Conservation (phyloP, 2,113 vertebrate genomes). For the Lota lota region DNA sequence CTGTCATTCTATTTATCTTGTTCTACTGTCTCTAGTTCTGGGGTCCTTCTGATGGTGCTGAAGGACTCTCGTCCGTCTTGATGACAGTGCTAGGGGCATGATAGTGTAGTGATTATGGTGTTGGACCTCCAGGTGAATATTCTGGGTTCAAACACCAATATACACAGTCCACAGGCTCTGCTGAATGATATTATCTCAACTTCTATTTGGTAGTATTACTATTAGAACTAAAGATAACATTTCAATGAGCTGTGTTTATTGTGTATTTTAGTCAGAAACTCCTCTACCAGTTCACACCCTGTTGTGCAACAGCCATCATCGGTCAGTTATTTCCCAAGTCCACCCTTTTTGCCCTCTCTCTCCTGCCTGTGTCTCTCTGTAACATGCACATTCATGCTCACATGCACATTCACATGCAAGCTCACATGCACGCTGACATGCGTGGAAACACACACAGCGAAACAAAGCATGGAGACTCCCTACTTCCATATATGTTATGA, state of each 20-base stretch:
- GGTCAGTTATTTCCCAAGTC: not conserved
- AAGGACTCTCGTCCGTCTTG: too few species aligned
- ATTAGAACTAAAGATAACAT: not conserved
- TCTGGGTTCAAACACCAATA: too few species aligned
- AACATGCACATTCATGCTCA: not conserved
- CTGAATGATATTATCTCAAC: too few species aligned
- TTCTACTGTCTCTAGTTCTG: not conserved
- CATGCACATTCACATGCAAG: conserved; percentile 3
- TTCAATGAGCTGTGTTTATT: not conserved
- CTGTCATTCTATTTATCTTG: not conserved
- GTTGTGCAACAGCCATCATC: too few species aligned
- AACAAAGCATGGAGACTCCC: not conserved
- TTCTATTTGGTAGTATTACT: too few species aligned
- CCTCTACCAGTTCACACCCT: too few species aligned
- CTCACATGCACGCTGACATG: conserved; percentile 13
- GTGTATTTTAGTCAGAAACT: not conserved
- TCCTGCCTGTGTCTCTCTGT: not conserved
- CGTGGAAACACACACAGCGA: conserved; percentile 2
- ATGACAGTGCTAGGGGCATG: too few species aligned
- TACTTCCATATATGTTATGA: conserved; percentile 2
- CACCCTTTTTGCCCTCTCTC: not conserved
- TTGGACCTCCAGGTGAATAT: too few species aligned
- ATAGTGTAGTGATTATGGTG: too few species aligned
- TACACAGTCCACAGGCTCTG: too few species aligned
- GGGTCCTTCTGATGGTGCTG: too few species aligned